These are phyloP conservation scores for Tyria jacobaeae DNA, from an alignment of 2,888 invertebrate species.

Conservation along the genomic window DNA sequence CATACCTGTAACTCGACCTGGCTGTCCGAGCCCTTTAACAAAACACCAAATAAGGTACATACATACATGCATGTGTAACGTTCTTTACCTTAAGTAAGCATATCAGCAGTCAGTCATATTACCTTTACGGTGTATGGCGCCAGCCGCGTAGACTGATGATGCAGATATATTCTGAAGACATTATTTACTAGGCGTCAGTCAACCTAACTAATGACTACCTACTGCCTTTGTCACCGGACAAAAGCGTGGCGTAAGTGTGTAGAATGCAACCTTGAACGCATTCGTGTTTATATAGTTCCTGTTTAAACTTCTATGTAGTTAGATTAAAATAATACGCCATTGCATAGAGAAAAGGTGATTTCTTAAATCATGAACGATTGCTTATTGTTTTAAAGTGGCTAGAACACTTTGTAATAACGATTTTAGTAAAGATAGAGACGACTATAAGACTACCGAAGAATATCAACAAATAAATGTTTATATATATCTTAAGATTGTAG, in stretches of 20 bases:
- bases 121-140: constrained; percentile 1
- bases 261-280: constrained; percentile 1
- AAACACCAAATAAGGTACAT: not conserved
- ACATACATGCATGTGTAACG: too few relatives aligned
- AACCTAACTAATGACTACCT: not conserved
- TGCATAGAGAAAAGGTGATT: too few relatives aligned
- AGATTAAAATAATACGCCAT: too few relatives aligned
- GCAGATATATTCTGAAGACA: not conserved
- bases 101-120: not conserved
- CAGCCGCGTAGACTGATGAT: not conserved
- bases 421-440: too few relatives aligned
- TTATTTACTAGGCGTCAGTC: constrained; percentile 3
- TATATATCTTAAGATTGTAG: too few relatives aligned
- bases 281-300: constrained; percentile 7
- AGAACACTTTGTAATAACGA: too few relatives aligned
- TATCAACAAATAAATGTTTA: too few relatives aligned
- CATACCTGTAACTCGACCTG: too few relatives aligned
- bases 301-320: not conserved
- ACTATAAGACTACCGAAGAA: too few relatives aligned
- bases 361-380: too few relatives aligned
- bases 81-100: constrained; percentile 5
- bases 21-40: too few relatives aligned
- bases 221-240: constrained; percentile 4
- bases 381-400: too few relatives aligned
- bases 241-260: constrained; percentile 2